phyloP scores from a whole-genome alignment of 2,113 vertebrate genomes.

The Formicarius rufipectus region DNA sequence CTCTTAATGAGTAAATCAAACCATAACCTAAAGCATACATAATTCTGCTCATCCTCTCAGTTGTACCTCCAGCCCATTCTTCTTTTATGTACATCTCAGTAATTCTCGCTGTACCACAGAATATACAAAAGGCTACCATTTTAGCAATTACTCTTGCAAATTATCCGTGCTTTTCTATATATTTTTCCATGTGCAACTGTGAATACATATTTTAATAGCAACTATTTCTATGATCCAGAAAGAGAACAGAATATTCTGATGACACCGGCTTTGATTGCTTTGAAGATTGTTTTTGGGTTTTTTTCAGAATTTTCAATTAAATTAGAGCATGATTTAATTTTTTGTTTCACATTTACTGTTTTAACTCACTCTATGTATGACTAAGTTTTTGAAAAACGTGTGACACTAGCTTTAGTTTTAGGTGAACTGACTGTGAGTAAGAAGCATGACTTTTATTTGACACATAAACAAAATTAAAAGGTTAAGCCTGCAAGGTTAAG shows the following conservation, averaged over 20 bases:
- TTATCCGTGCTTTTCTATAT: background rate
- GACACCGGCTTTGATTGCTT: background rate
- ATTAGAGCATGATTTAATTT: background rate
- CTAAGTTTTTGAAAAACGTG: background rate
- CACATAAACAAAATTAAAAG: background rate
- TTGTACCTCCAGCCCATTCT: background rate
- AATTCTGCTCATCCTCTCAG: background rate
- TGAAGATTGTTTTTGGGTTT: background rate
- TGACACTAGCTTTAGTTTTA: background rate
- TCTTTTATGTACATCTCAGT: background rate
- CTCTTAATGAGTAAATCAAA: background rate
- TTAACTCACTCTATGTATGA: background rate
- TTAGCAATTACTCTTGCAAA: background rate
- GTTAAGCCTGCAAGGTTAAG: background rate
- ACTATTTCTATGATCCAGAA: background rate
- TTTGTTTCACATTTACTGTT: background rate
- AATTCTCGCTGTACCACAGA: background rate
- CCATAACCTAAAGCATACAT: background rate
- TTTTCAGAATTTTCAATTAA: background rate
- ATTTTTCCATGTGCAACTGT: background rate
- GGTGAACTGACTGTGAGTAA: background rate
- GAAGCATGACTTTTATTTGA: background rate
- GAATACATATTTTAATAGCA: background rate
- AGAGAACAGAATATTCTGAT: background rate
- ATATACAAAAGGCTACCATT: background rate